phyloP scores from a whole-genome alignment of 2,888 invertebrate genomes.

The Rhingia campestris region DNA sequence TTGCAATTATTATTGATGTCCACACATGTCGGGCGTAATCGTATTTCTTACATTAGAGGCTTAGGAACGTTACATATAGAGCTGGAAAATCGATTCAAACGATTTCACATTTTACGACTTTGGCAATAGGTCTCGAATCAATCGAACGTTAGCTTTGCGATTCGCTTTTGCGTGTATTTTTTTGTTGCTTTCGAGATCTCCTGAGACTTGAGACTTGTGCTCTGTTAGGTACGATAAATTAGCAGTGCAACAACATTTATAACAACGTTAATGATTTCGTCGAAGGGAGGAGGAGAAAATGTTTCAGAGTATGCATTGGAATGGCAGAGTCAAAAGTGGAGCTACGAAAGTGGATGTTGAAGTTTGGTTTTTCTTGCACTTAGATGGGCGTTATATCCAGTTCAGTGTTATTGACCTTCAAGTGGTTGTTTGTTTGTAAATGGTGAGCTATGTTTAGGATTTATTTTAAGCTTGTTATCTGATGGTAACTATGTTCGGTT shows the following conservation, averaged over 20 bases:
- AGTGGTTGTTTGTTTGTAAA: no score
- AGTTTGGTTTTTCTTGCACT: neutral
- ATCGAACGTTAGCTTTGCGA: slow-evolving; percentile 19
- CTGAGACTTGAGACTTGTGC: slow-evolving; percentile 31
- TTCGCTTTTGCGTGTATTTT: neutral
- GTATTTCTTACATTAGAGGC: slow-evolving; percentile 56
- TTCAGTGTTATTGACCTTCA: slow-evolving; percentile 26
- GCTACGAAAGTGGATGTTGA: slow-evolving; percentile 1
- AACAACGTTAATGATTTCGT: slow-evolving; percentile 54
- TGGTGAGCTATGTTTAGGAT: no score
- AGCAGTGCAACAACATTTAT: slow-evolving; percentile 44
- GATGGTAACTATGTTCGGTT: no score
- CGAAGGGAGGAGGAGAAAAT: slow-evolving; percentile 38
- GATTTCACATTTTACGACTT: slow-evolving; percentile 73
- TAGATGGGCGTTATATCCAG: neutral
- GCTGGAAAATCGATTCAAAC: slow-evolving; percentile 66
- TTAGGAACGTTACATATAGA: slow-evolving; percentile 41
- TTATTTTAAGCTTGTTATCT: no score
- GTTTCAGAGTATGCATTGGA: neutral
- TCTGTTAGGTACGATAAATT: slow-evolving; percentile 55
- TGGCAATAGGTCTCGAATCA: slow-evolving; percentile 70
- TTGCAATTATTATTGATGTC: slow-evolving; percentile 76
- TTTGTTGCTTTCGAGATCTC: neutral
- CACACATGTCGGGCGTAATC: slow-evolving; percentile 71
- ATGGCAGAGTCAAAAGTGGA: slow-evolving; percentile 18